These are phyloP conservation scores for Rhinoraja longicauda DNA, from an alignment of 2,797 vertebrate species.

Conservation along the genomic window DNA sequence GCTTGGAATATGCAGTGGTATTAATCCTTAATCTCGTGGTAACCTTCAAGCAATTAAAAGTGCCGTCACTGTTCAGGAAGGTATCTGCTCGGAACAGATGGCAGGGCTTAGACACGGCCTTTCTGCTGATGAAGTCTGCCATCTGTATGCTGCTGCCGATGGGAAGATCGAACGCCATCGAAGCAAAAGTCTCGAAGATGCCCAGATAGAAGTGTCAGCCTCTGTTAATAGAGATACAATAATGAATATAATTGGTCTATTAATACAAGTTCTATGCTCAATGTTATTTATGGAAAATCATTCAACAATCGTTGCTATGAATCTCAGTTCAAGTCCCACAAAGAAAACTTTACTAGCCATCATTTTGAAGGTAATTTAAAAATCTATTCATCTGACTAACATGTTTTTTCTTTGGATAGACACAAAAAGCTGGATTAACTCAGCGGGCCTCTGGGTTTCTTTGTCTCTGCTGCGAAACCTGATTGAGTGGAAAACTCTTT, in stretches of 20 bases:
- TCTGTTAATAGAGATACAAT: too few species aligned
- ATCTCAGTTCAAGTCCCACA: neutral
- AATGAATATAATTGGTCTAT: neutral
- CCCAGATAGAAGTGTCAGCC: neutral
- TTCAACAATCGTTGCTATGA: neutral
- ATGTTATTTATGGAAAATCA: neutral
- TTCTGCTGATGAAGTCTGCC: neutral
- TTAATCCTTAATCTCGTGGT: neutral
- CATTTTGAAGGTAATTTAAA: neutral
- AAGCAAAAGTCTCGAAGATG: neutral
- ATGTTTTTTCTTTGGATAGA: too few species aligned
- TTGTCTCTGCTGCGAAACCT: neutral
- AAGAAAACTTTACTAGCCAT: neutral
- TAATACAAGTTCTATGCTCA: neutral
- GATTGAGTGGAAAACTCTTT: neutral
- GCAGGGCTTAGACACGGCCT: neutral
- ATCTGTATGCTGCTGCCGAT: neutral
- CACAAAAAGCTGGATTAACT: too few species aligned
- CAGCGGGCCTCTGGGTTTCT: neutral
- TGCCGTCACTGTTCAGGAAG: neutral
- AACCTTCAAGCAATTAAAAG: neutral
- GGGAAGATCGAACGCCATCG: neutral
- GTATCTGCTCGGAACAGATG: neutral
- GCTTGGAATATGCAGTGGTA: neutral
- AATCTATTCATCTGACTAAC: neutral